Conservation (phyloP, 2,113 vertebrate genomes). For the Grallaria varia region DNA sequence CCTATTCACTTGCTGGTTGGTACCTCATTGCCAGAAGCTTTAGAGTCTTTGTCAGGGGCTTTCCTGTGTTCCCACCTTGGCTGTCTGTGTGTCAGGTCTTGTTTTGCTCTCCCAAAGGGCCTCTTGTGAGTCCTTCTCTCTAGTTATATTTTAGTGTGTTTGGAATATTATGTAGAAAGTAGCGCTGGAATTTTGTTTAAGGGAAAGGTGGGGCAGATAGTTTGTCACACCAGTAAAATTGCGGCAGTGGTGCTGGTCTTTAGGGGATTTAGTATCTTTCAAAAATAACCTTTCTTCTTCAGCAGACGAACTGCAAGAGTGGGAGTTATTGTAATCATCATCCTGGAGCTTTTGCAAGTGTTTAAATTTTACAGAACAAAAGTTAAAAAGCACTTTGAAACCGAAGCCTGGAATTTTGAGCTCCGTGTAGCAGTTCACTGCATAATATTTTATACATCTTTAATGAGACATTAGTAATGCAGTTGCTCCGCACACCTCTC, state of each 20-base stretch:
- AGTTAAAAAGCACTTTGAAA: background rate
- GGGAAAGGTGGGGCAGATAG: background rate
- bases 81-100: background rate
- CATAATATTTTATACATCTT: background rate
- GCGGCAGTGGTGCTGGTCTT: background rate
- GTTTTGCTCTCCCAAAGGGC: background rate
- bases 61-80: background rate
- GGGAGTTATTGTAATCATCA: background rate
- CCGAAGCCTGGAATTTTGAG: background rate
- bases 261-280: background rate
- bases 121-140: background rate
- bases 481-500: background rate
- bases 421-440: background rate
- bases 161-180: background rate
- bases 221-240: background rate
- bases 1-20: rapidly evolving
- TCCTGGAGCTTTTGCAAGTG: background rate
- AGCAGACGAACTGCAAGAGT: background rate
- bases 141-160: background rate
- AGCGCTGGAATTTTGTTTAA: background rate
- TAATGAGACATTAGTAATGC: background rate
- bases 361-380: background rate
- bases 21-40: background rate
- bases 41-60: background rate
- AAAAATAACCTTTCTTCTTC: background rate